Evolutionary conservation across 2,888 invertebrate species (phyloP), one percentile per base, ranked within the genome.

Genomic region (Drosophila tanythrix): DNA sequence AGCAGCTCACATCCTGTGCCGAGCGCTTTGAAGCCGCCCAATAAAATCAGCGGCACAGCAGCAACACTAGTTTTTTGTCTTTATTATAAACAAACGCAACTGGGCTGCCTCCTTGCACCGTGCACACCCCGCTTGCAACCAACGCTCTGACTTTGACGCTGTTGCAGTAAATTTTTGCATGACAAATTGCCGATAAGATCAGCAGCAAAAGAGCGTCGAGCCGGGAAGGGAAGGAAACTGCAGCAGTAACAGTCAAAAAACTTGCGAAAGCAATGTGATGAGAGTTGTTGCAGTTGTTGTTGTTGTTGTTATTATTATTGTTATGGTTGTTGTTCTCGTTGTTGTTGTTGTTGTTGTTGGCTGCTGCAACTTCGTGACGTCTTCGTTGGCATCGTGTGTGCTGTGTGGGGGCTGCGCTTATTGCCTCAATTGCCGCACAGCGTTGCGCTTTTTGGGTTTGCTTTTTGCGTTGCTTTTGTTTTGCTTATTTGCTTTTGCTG

Each of bases 151-250:
- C 56, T 71, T 35, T 55, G 71, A 31, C 67, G 65, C 69, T 69
- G 81, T 64, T 74, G 77, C 76, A 83, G 79, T 87, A 88, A 88
- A 88, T 84, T 89, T 91, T 84, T 81, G 85, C 88, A 90, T 90
- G 90, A 91, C 89, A 90, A 91, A 91, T 91, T 89, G 88, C 81
- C 83, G 90, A 91, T 90, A 90, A 90, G 85, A 91, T 91, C 89
- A 74, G 70, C 75, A 58, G 58, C 76, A 81, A 72, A 61, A 29
- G 27, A 27, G 50, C 46, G 50, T 13, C 25, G 58, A 15, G 70
- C 56, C 56, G 25, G 8, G 8, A 33, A 67, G 52, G 72, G 63
- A 58, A 70, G 62, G 51, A 50, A 71, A 25, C 62, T 58, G 53
- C 51, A 36, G 46, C 31, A 51, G 46, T 38, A 57, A 52, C 29